Base-by-base conservation (phyloP, 2,113 vertebrate species). In the Suricata suricatta region DNA sequence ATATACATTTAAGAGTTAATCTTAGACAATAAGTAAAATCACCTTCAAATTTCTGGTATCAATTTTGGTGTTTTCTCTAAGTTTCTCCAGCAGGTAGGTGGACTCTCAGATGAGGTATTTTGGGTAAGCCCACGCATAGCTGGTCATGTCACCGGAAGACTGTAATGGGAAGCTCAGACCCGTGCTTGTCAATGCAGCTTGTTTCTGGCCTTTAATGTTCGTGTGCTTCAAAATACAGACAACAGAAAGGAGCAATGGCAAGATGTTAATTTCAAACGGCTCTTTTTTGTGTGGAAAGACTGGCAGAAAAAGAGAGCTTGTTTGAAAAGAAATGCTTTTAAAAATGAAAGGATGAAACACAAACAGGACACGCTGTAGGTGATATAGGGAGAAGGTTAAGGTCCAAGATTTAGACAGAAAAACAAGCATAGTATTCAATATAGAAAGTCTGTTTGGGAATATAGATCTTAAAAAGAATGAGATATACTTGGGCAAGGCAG, bases 301-400 rank as follows among this genome's bases (percentile, higher is more conserved):
- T 86, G 38, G 21, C 29, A 21, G 66, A 27, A 89, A 82, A 41
- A 3, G 19, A 76, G n/a, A 19, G 1, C 17, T 68, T 1, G 60
- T 93, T 83, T 71, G 52, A 72, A 95, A 74, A 90, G 7, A 77
- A 93, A 54, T 79, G 17, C 15, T 95, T 76, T 86, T 25, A n/a
- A 88, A 52, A 41, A 76, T 47, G 7, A 38, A 60, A 91, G n/a
- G 6, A 60, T 68, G 52, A 94, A 86, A n/a, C 38, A 95, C 38
- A 82, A 85, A 54, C 9, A 89, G 1, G 17, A 72, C 7, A 29
- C 21, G 25, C 1, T 66, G 33, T 35, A 69, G 9, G 31, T 35
- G 31, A 9, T 72, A 17, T 21, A 74, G 5, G 87, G 3, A 92
- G 15, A 77, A 86, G 27, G 29, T 11, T 6, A 90, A 95, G 2